Percentiles rank a stretch among this genome's conserved stretches.
phyloP scores from a whole-genome alignment of 2,797 vertebrate genomes.

The Lithobates sylvaticus region DNA sequence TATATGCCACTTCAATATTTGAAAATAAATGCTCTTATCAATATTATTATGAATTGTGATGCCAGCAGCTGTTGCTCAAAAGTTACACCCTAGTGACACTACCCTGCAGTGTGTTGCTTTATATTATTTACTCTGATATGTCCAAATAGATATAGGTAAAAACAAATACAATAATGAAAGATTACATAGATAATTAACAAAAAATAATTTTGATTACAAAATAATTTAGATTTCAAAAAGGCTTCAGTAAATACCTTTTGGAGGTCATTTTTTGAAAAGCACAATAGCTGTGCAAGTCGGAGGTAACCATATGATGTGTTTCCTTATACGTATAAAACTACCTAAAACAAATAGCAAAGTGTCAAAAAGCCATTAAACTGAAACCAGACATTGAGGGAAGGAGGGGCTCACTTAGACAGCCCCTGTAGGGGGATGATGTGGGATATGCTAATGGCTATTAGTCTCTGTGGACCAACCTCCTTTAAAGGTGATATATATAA shows the following conservation, averaged over 20 bases:
- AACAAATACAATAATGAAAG: not conserved
- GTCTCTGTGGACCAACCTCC: constrained; percentile 84
- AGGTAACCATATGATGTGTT: constrained; percentile 42
- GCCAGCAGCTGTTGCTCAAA: not conserved
- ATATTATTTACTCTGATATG: not conserved
- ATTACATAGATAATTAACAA: not conserved
- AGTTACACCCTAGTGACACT: not conserved
- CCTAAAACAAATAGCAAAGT: constrained; percentile 60
- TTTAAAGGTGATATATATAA: constrained; percentile 85
- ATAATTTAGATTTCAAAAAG: not conserved
- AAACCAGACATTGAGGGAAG: constrained; percentile 68
- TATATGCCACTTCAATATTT: not conserved
- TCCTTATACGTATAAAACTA: constrained; percentile 27
- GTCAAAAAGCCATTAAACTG: constrained; percentile 66
- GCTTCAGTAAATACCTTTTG: not conserved
- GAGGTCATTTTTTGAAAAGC: not conserved
- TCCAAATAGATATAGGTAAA: not conserved
- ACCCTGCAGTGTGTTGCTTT: not conserved
- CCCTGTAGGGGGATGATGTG: constrained; percentile 72
- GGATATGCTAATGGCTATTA: constrained; percentile 88
- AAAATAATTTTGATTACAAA: not conserved
- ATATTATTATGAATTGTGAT: not conserved
- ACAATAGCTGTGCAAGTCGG: not conserved
- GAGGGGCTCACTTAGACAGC: constrained; percentile 78
- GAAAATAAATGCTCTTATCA: not conserved